A percentile compares a stretch with the other conserved stretches of the same genome.
These are phyloP conservation scores for Eulacestoma nigropectus DNA, from an alignment of 2,113 vertebrate species.

Conservation along the genomic window DNA sequence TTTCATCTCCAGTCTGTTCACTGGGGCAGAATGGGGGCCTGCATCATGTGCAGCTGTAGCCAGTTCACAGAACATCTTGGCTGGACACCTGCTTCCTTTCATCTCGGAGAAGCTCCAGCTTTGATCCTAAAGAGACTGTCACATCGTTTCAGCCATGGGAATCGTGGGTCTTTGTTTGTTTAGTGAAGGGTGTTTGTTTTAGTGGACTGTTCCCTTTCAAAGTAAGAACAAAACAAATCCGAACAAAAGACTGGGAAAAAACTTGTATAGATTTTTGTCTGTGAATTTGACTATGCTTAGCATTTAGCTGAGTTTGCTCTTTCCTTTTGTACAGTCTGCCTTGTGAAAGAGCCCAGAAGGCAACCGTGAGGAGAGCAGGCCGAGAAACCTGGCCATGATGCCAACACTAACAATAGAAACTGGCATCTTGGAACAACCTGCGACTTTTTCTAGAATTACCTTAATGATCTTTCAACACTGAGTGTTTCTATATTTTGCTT, in stretches of 20 bases:
- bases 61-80: neutral
- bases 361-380: neutral
- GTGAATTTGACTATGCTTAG: neutral
- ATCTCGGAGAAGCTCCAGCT: neutral
- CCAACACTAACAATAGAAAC: neutral
- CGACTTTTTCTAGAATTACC: neutral
- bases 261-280: neutral
- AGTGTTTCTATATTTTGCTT: neutral
- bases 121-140: neutral
- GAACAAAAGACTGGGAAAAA: neutral
- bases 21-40: neutral
- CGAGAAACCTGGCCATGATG: accelerated
- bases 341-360: neutral
- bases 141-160: neutral
- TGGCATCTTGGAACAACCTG: neutral
- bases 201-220: neutral
- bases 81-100: neutral
- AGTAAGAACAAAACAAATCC: neutral
- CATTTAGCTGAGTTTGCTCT: neutral
- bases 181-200: neutral
- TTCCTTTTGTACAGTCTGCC: neutral
- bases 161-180: neutral
- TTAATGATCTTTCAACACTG: neutral
- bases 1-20: neutral
- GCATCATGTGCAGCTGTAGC: neutral